Conservation (phyloP, 2,888 invertebrate species). For the Caradrina clavipalpis region DNA sequence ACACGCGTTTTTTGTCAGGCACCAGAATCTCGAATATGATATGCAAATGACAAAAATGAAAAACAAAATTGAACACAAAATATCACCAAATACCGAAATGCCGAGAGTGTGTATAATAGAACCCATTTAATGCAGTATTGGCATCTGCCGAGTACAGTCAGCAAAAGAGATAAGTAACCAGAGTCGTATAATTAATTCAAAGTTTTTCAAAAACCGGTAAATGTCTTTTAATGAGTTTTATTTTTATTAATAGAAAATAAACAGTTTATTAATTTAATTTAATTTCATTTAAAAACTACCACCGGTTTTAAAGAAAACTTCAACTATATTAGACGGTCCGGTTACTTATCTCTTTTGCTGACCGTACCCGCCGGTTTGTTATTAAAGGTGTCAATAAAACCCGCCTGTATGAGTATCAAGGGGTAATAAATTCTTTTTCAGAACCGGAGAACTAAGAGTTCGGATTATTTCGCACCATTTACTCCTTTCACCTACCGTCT, state of each 20-base stretch:
- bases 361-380: slow-evolving; percentile 57
- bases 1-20: slow-evolving; percentile 43
- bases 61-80: slow-evolving; percentile 56
- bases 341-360: too few relatives aligned
- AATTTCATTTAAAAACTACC: too few relatives aligned
- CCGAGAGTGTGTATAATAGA: slow-evolving; percentile 30
- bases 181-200: too few relatives aligned
- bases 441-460: slow-evolving; percentile 88
- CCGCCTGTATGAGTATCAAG: slow-evolving; percentile 80
- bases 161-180: too few relatives aligned
- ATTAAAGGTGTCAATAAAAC: slow-evolving; percentile 85
- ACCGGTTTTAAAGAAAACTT: too few relatives aligned
- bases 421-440: slow-evolving; percentile 89
- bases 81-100: slow-evolving; percentile 24
- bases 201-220: too few relatives aligned
- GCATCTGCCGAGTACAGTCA: slow-evolving; percentile 46
- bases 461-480: slow-evolving; percentile 90
- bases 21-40: slow-evolving; percentile 46
- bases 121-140: slow-evolving; percentile 47
- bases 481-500: slow-evolving; percentile 88
- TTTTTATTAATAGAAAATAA: too few relatives aligned
- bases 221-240: too few relatives aligned
- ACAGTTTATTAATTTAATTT: too few relatives aligned
- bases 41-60: slow-evolving; percentile 55
- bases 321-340: too few relatives aligned